Conservation (phyloP, 2,113 vertebrate genomes). For the Nothocercus nigrocapillus region DNA sequence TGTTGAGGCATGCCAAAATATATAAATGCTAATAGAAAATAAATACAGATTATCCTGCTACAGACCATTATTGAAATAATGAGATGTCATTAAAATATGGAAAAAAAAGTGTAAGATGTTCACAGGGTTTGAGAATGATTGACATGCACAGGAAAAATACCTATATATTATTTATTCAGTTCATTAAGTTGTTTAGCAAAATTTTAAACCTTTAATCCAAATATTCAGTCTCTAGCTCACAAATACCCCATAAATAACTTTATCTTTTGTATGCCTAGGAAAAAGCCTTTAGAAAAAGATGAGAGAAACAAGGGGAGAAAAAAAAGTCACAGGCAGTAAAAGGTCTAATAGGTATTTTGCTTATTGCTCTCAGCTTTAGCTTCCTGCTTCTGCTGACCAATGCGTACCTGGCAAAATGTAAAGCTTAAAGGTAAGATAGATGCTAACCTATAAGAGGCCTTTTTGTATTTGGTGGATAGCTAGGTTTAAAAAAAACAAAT, state of each 20-base stretch:
- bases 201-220: constrained; percentile 41
- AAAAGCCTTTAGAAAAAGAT: not conserved
- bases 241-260: constrained; percentile 24
- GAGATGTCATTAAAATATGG: not conserved
- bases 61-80: constrained; percentile 53
- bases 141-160: not conserved
- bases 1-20: not conserved
- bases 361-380: not conserved
- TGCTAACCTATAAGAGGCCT: too few species aligned
- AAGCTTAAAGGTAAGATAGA: too few species aligned
- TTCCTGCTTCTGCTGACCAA: not conserved
- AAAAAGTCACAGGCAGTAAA: not conserved
- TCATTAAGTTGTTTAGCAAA: constrained; percentile 44
- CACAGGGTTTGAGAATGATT: not conserved
- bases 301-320: not conserved
- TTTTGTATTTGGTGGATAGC: not conserved
- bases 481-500: too few species aligned
- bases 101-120: not conserved
- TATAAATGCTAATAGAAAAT: constrained; percentile 1
- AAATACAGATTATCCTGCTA: constrained; percentile 41
- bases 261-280: not conserved
- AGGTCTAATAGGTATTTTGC: not conserved
- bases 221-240: constrained; percentile 1
- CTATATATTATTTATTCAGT: not conserved
- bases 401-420: accelerated